Conservation (phyloP, 2,888 invertebrate species). For the Eremobia ochroleuca region DNA sequence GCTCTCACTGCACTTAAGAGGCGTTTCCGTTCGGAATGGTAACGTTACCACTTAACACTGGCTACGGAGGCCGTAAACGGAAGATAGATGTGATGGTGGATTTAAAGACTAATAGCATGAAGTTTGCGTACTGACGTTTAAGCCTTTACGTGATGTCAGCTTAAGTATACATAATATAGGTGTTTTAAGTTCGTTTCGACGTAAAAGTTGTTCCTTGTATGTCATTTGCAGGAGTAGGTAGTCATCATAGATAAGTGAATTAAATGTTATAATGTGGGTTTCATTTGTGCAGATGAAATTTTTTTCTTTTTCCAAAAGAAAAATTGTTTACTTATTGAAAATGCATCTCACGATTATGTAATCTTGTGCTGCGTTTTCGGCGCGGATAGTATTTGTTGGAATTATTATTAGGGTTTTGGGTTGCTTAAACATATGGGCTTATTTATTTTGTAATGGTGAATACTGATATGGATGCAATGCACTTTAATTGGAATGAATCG, state of each 20-base stretch:
- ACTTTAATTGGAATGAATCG: neutral
- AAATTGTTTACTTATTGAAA: neutral
- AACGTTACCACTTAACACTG: constrained; percentile 28
- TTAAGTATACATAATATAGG: constrained; percentile 13
- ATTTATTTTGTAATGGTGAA: neutral
- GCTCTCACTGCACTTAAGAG: constrained; percentile 36
- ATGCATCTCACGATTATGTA: neutral
- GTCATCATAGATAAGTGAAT: neutral
- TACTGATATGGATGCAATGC: neutral
- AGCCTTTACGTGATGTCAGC: constrained; percentile 2
- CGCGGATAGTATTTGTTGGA: neutral
- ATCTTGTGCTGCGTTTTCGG: neutral
- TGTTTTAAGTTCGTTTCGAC: neutral
- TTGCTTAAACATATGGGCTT: neutral
- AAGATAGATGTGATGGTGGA: constrained; percentile 13
- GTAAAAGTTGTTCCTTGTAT: constrained; percentile 1
- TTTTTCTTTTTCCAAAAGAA: neutral
- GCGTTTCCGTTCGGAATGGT: constrained; percentile 50
- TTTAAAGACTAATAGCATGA: constrained; percentile 35
- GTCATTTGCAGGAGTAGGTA: neutral
- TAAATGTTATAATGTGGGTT: neutral
- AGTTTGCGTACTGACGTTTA: constrained; percentile 19
- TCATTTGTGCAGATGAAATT: neutral
- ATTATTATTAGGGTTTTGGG: too few relatives aligned
- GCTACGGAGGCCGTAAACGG: constrained; percentile 29